Evolutionary conservation across 2,888 invertebrate genomes (phyloP), one percentile per base, ranked within the genome.

Genomic region (Epirrhoe tristata): DNA sequence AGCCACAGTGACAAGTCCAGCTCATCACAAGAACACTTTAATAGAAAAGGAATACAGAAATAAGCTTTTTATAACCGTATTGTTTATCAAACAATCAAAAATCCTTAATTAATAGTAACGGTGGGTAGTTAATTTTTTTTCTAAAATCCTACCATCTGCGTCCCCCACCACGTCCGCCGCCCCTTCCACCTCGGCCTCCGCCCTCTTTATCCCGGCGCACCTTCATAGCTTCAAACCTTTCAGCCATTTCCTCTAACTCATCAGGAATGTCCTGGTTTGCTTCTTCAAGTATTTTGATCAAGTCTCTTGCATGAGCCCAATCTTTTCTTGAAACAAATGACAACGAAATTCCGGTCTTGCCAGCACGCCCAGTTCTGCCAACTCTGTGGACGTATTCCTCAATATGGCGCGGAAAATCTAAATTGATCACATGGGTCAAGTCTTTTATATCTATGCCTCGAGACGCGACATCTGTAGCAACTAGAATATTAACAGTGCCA

Each of bases 361-460:
- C 99, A 14, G 99, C 99, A 66, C 99, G 94, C 0, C 99, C 99
- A 0, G 99, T 99, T 68, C 99, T 95, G 0, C 99, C 99, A n/a
- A 99, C 98, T 69, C 99, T 95, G 84, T 99, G 99, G 0, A 98
- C 98, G 89, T 99, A 99, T 81, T 99, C 99, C 85, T 99, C 99
- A 78, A 99, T 98, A 79, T 98, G 98, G 14, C 96, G 94, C 0
- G 99, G 99, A 81, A 99, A 98, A 87, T 99, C 99, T 78, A 96
- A 97, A 87, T 99, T 99, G 32, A 98, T 91, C 0, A 99, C 98
- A 87, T 98, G 97, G 90, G 97, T 97, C 8, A 98, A 94, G 81
- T 98, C 97, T 79, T 96, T 96, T 60, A 98, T 98, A 83, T 99
- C 99, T 60, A 99, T 95, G 1, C 99, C 99, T 73, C 99, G 94